A percentile compares a stretch with the other conserved stretches of the same genome.
phyloP scores from a whole-genome alignment of 2,797 vertebrate species.

The Rousettus madagascariensis region DNA sequence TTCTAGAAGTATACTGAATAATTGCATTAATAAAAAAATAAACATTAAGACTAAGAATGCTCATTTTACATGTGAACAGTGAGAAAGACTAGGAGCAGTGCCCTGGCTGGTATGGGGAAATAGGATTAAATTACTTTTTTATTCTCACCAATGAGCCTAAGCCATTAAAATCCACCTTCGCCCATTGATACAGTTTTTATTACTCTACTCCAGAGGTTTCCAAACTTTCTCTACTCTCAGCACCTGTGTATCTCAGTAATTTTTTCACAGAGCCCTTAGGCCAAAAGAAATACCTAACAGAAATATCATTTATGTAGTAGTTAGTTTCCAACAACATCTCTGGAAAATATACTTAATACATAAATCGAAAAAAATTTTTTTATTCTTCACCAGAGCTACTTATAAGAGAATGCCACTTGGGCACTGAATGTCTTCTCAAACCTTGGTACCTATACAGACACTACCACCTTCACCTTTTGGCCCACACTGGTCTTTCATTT shows the following conservation, averaged over 20 bases:
- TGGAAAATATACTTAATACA: neutral
- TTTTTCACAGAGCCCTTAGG: neutral
- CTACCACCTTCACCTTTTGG: neutral
- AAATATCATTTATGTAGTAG: neutral
- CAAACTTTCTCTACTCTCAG: neutral
- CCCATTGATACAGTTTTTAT: neutral
- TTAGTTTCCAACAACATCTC: neutral
- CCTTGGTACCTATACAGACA: neutral
- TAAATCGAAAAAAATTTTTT: neutral
- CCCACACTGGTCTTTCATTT: constrained; percentile 5
- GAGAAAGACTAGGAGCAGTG: neutral
- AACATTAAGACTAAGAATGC: neutral
- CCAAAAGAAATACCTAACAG: neutral
- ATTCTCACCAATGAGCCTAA: neutral
- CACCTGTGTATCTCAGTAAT: neutral
- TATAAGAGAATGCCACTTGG: neutral
- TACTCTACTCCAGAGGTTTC: neutral
- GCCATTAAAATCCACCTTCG: neutral
- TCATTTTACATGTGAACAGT: neutral
- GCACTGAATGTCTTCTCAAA: neutral
- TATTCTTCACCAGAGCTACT: neutral
- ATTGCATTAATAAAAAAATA: constrained; percentile 33
- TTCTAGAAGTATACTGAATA: neutral
- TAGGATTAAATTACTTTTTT: neutral
- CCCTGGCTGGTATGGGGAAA: neutral